These are phyloP conservation scores for Bathynomus jamesi DNA, from an alignment of 1,140 invertebrate species.

Conservation along the genomic window DNA sequence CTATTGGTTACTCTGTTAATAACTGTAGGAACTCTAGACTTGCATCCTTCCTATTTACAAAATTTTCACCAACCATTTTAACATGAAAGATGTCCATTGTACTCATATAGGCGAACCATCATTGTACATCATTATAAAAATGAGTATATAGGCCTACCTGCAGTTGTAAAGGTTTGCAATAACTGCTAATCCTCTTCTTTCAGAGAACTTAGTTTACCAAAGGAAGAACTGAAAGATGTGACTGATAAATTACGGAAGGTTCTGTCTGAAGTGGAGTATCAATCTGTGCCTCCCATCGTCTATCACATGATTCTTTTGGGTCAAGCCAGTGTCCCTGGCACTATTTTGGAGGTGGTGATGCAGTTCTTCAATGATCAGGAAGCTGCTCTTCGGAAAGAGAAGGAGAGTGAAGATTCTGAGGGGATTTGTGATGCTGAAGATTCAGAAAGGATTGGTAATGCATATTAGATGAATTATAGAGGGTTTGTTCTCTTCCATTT, in stretches of 20 bases:
- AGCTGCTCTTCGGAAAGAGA: conserved; percentile 1
- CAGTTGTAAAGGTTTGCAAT: neutral
- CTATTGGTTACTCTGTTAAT: too few species aligned
- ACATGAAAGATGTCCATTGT: neutral
- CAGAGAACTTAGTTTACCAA: neutral
- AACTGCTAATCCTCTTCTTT: neutral
- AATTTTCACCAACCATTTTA: neutral
- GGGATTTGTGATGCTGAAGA: conserved; percentile 4
- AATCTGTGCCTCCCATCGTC: conserved; percentile 44
- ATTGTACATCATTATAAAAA: too few species aligned
- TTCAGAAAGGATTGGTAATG: conserved; percentile 9
- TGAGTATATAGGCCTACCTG: neutral
- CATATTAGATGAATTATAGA: too few species aligned
- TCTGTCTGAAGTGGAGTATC: conserved; percentile 42
- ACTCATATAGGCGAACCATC: too few species aligned
- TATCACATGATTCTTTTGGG: conserved; percentile 43
- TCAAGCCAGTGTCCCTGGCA: conserved; percentile 10
- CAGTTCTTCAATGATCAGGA: conserved; percentile 31
- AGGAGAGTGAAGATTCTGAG: neutral
- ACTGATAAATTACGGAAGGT: conserved; percentile 43
- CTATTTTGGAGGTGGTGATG: conserved; percentile 15
- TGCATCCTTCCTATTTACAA: too few species aligned
- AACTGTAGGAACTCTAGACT: too few species aligned
- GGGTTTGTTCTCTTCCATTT: too few species aligned
- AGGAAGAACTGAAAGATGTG: conserved; percentile 44